Conservation (phyloP, 2,888 invertebrate species). For the Dorcus hopei region DNA sequence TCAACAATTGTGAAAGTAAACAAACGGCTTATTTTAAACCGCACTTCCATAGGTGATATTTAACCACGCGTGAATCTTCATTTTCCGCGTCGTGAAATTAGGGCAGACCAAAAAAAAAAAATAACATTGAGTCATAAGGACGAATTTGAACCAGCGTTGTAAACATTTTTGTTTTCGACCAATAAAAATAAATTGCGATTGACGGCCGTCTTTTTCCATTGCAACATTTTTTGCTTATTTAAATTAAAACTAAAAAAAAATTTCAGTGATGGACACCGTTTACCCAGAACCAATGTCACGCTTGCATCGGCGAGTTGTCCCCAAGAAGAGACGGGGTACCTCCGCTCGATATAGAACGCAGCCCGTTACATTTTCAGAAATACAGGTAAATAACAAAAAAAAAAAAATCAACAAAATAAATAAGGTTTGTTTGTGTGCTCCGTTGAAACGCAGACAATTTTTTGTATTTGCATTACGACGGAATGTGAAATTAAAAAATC, state of each 20-base stretch:
- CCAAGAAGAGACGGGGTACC: constrained; percentile 53
- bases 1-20: neutral
- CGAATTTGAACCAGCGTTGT: too few species aligned
- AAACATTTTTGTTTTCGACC: neutral
- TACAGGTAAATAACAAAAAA: constrained; percentile 53
- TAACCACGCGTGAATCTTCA: too few species aligned
- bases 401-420: too few species aligned
- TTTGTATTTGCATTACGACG: too few species aligned
- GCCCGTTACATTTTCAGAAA: constrained; percentile 75
- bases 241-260: too few species aligned
- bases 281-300: constrained; percentile 67
- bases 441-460: too few species aligned
- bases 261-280: constrained; percentile 60
- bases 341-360: constrained; percentile 62
- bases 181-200: neutral
- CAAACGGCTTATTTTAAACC: neutral
- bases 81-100: neutral
- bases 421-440: too few species aligned
- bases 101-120: neutral
- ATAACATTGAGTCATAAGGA: too few species aligned
- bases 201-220: too few species aligned
- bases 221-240: too few species aligned
- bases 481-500: too few species aligned
- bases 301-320: constrained; percentile 56
- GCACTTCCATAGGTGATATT: too few species aligned